A percentile compares a stretch with the other conserved stretches of the same genome.
phyloP scores from a whole-genome alignment of 1,140 invertebrate species.

The Drosophila sp. region DNA sequence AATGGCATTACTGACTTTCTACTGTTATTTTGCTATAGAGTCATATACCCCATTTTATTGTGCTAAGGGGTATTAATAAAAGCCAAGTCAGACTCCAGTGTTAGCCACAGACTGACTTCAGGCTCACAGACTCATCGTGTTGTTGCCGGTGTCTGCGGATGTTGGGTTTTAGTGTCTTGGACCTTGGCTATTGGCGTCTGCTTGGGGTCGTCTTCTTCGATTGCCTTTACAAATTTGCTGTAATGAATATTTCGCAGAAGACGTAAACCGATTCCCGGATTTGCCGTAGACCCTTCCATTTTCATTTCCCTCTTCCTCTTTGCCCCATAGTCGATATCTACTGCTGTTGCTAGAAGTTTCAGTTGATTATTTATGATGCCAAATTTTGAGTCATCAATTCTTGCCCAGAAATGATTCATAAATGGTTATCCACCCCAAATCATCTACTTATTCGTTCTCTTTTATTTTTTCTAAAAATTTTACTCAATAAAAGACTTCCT shows the following conservation, averaged over 20 bases:
- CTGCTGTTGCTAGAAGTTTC: slow-evolving; percentile 30
- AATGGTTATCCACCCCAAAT: not conserved
- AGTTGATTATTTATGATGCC: not conserved
- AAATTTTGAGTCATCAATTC: slow-evolving; percentile 5
- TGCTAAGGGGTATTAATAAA: not conserved
- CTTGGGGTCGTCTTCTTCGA: slow-evolving; percentile 24
- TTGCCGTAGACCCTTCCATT: too few species aligned
- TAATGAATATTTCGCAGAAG: slow-evolving; percentile 78
- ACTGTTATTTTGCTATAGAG: too few species aligned
- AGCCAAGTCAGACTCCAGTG: slow-evolving; percentile 8
- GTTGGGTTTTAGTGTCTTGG: not conserved
- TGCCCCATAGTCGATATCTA: slow-evolving; percentile 37
- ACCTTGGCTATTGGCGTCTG: slow-evolving; percentile 9
- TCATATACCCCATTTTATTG: not conserved
- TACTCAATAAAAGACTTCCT: too few species aligned
- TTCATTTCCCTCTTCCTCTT: slow-evolving; percentile 6
- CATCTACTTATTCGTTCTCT: too few species aligned
- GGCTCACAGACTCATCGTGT: not conserved
- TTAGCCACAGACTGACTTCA: not conserved
- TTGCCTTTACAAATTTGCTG: slow-evolving; percentile 65
- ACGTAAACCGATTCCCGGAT: slow-evolving; percentile 67
- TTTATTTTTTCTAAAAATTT: too few species aligned
- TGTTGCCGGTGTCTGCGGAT: slow-evolving; percentile 1
- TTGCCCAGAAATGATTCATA: not conserved
- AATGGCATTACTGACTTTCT: too few species aligned